Evolutionary conservation across 2,888 invertebrate genomes (phyloP).

Genomic region (Andrena trimmerana): DNA sequence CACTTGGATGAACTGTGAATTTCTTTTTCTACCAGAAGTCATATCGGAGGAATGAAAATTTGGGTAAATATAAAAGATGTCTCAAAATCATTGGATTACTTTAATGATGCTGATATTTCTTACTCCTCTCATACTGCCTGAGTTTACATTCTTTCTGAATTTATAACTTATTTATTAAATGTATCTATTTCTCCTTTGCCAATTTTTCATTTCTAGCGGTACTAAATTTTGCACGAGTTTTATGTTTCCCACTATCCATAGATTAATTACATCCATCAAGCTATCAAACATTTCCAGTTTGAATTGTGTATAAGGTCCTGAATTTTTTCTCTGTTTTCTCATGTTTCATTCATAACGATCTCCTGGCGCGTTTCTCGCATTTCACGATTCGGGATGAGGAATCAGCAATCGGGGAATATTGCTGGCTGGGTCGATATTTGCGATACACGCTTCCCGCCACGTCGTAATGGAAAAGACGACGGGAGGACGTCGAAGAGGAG

Average conservation of each 20-base stretch:
- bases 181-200: too few species aligned
- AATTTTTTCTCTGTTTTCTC: too few species aligned
- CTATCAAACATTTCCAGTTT: not conserved
- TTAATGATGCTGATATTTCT: too few species aligned
- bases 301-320: not conserved
- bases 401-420: conserved; percentile 14
- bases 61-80: not conserved
- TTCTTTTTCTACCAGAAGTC: too few species aligned
- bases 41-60: not conserved
- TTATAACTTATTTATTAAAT: too few species aligned
- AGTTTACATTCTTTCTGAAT: too few species aligned
- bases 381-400: not conserved
- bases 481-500: conserved; percentile 40
- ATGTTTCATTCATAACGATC: not conserved
- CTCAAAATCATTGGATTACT: too few species aligned
- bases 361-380: not conserved
- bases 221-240: too few species aligned
- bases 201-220: too few species aligned
- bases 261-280: too few species aligned
- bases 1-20: not conserved
- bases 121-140: too few species aligned
- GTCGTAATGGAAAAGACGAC: conserved; percentile 43
- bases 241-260: too few species aligned
- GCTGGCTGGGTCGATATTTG: conserved; percentile 17
- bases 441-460: conserved; percentile 26